Percentiles rank a stretch among this genome's conserved stretches.
These are phyloP conservation scores for Trichomalopsis sarcophagae DNA, from an alignment of 1,140 invertebrate genomes.

Conservation along the genomic window DNA sequence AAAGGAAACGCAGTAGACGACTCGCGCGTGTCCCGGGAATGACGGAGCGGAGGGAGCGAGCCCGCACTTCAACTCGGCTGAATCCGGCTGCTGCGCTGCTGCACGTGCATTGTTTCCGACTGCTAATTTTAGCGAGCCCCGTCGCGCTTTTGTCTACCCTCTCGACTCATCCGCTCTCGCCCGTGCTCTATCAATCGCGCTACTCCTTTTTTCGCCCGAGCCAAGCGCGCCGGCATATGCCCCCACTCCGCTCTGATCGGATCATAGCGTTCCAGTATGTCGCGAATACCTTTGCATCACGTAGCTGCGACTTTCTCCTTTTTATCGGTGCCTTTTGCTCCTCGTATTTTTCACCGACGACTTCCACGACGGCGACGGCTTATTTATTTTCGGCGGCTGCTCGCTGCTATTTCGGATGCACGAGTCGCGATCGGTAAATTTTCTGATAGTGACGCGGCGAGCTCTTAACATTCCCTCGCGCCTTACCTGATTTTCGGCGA, in stretches of 20 bases:
- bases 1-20: too few species aligned
- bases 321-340: neutral
- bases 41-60: constrained; percentile 20
- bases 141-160: constrained; percentile 58
- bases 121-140: constrained; percentile 61
- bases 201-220: neutral
- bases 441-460: constrained; percentile 9
- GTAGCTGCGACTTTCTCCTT: neutral
- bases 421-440: constrained; percentile 16
- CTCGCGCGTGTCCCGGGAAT: neutral
- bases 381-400: constrained; percentile 13
- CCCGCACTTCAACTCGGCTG: constrained; percentile 59
- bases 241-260: neutral
- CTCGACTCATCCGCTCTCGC: constrained; percentile 37
- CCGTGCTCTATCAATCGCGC: neutral
- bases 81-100: constrained; percentile 47
- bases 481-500: neutral
- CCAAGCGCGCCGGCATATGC: too few species aligned
- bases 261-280: constrained; percentile 40
- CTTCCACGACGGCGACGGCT: neutral
- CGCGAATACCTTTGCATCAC: constrained; percentile 30
- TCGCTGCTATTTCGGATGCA: constrained; percentile 24
- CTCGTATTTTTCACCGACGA: neutral
- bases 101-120: constrained; percentile 60
- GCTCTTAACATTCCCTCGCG: neutral